Evolutionary conservation across 2,797 vertebrate species (phyloP).

Genomic region (Epinephelus awoara): DNA sequence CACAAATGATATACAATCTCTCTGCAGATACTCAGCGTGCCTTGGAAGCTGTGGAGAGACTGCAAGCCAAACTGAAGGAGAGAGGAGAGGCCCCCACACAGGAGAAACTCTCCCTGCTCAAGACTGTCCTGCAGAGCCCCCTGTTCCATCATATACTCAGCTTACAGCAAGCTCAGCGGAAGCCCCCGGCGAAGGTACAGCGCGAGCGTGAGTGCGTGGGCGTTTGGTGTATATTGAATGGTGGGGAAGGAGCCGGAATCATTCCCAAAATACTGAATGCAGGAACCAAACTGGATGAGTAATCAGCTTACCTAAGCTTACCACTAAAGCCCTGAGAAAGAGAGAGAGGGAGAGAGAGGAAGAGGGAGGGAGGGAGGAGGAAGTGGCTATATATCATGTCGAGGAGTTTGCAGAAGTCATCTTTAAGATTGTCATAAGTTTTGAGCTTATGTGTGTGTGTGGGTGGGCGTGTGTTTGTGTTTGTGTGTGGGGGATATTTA

Average conservation of each 20-base stretch:
- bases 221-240: constrained; percentile 69
- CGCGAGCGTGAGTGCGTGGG: constrained; percentile 59
- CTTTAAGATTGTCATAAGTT: constrained; percentile 37
- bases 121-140: constrained; percentile 95
- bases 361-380: constrained; percentile 15
- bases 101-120: constrained; percentile 92
- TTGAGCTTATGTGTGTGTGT: constrained; percentile 6
- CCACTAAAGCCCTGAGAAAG: constrained; percentile 77
- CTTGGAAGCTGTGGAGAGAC: constrained; percentile 93
- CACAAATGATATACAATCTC: constrained; percentile 35
- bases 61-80: constrained; percentile 92
- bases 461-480: neutral
- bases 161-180: constrained; percentile 91
- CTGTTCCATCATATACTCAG: constrained; percentile 95
- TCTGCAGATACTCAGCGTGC: constrained; percentile 90
- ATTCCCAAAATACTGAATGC: constrained; percentile 80
- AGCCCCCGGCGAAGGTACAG: constrained; percentile 76
- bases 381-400: constrained; percentile 44
- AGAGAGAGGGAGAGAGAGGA: constrained; percentile 37
- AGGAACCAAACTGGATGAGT: constrained; percentile 80
- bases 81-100: constrained; percentile 90
- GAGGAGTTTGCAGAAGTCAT: constrained; percentile 57
- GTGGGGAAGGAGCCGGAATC: constrained; percentile 64
- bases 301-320: constrained; percentile 87
- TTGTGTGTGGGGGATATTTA: neutral